These are phyloP conservation scores for Echinops telfairi DNA, from an alignment of 2,113 vertebrate species.

Conservation along the genomic window DNA sequence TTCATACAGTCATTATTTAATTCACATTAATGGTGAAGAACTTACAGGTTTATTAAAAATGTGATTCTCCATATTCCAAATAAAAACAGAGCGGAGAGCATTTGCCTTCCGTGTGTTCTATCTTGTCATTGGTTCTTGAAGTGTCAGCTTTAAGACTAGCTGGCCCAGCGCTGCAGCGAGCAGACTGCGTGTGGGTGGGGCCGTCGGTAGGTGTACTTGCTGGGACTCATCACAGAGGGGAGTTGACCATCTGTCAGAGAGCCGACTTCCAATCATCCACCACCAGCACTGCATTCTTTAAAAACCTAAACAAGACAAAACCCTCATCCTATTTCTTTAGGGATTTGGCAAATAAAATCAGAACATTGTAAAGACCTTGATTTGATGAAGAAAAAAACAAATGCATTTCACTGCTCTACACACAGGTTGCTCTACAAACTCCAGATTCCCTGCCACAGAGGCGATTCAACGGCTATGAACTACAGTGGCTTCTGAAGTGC, in stretches of 20 bases:
- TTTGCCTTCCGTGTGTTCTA: not conserved
- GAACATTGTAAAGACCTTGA: not conserved
- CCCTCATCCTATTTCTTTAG: not conserved
- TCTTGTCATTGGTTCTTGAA: not conserved
- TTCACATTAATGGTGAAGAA: slow-evolving; percentile 59
- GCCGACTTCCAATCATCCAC: too few species aligned
- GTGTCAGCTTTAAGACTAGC: not conserved
- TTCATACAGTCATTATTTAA: slow-evolving; percentile 64
- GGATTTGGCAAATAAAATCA: not conserved
- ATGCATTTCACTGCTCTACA: not conserved
- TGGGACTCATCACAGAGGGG: fast-evolving
- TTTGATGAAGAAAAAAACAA: not conserved
- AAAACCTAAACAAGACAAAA: too few species aligned
- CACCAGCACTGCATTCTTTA: too few species aligned
- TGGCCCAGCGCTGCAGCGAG: not conserved
- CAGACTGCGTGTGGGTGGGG: too few species aligned
- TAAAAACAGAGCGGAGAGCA: slow-evolving; percentile 33
- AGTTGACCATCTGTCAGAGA: too few species aligned
- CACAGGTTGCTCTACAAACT: too few species aligned
- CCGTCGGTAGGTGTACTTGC: not conserved
- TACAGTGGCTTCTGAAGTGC: too few species aligned
- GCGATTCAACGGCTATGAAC: too few species aligned
- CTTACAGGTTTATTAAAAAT: slow-evolving; percentile 59
- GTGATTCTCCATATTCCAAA: slow-evolving; percentile 58
- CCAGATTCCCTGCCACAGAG: too few species aligned